These are phyloP conservation scores for Euglossa dilemma DNA, from an alignment of 1,140 invertebrate species.

Conservation along the genomic window DNA sequence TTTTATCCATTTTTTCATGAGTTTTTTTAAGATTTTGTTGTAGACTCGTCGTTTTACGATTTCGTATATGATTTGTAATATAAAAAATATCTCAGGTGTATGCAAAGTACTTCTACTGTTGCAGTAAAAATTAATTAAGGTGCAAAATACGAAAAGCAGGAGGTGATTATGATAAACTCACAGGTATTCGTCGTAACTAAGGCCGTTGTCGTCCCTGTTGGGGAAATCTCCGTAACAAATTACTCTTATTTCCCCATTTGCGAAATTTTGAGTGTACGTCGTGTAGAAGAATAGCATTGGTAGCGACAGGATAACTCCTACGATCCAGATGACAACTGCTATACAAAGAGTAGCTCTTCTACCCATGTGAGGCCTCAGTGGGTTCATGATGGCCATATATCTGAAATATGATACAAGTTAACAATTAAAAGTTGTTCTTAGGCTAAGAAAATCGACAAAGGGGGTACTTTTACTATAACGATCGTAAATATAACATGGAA, in stretches of 20 bases:
- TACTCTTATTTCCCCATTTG: conserved; percentile 85
- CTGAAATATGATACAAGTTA: conserved; percentile 82
- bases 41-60: no score
- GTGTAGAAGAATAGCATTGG: conserved; percentile 93
- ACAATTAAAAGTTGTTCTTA: background rate
- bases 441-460: background rate
- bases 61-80: no score
- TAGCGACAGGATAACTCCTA: conserved; percentile 89
- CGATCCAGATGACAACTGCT: conserved; percentile 91
- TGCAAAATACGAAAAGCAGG: background rate
- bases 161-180: conserved; percentile 83
- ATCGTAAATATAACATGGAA: no score
- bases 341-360: conserved; percentile 91
- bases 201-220: conserved; percentile 86
- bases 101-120: no score
- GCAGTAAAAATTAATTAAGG: background rate
- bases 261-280: conserved; percentile 85
- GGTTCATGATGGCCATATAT: conserved; percentile 96
- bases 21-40: no score
- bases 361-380: conserved; percentile 92
- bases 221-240: conserved; percentile 93
- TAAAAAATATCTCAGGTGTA: no score
- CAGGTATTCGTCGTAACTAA: conserved; percentile 90
- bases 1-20: no score
- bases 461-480: no score